Conservation (phyloP, 1,140 invertebrate genomes). For the Heliconius hewitsoni region DNA sequence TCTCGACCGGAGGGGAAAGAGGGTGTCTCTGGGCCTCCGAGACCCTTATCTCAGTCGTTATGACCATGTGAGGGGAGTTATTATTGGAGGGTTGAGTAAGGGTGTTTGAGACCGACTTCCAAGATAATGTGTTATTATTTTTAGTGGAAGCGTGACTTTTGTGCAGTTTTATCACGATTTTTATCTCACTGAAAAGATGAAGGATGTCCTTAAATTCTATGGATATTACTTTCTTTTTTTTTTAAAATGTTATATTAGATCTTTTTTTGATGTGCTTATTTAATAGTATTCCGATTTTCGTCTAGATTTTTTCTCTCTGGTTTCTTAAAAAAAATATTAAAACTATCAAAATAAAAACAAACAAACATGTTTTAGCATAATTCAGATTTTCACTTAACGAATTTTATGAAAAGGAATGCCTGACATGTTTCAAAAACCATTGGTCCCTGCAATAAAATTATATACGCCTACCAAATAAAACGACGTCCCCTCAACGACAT, state of each 20-base stretch:
- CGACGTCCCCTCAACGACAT: conserved; percentile 62
- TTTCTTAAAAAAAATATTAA: not conserved
- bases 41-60: conserved; percentile 78
- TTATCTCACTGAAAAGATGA: not conserved
- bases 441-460: conserved; percentile 80
- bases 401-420: conserved; percentile 49
- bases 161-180: not conserved
- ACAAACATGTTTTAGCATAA: not conserved
- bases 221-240: not conserved
- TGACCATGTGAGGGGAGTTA: conserved; percentile 79
- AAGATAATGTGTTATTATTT: conserved; percentile 54
- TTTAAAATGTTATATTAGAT: not conserved
- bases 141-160: conserved; percentile 38
- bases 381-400: not conserved
- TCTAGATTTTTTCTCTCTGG: no score
- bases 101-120: conserved; percentile 56
- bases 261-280: not conserved
- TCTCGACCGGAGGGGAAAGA: conserved; percentile 52
- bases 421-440: conserved; percentile 74
- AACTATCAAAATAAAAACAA: not conserved
- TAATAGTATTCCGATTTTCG: no score
- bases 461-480: conserved; percentile 80
- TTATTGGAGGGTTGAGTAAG: conserved; percentile 53
- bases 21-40: conserved; percentile 70
- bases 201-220: not conserved